Evolutionary conservation across 2,888 invertebrate genomes (phyloP), one percentile per base, ranked within the genome.

Genomic region (Apodemia zela): DNA sequence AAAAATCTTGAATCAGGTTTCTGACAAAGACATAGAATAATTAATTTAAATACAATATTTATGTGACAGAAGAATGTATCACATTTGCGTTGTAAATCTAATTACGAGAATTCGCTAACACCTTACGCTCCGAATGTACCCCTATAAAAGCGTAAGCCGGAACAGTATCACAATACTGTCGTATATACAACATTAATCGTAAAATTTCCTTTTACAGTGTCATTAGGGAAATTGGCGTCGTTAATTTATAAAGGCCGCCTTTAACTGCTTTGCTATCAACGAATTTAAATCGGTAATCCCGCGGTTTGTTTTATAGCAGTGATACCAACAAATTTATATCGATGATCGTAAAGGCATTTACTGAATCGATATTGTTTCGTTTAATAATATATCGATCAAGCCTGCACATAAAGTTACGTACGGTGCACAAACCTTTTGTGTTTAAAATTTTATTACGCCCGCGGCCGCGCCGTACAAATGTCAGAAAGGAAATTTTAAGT

Each of bases 181-280:
- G 49, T 66, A 62, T 62, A 62, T 77, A 80, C 81, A 79, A 79
- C 76, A 75, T 79, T 79, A 80, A 83, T 85, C 85, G 87, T 87
- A 84, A 89, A 89, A 80, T 85, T 89, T 83, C 82, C 88, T 85
- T 90, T 89, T 88, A 89, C 87, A 88, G 78, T 85, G 85, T 89
- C 88, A 90, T 91, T 89, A 90, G 87, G 88, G 84, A 89, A 89
- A 91, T 90, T 89, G 87, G 80, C 76, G 69, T 84, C 87, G 86
- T 89, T 89, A 87, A 89, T 89, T 88, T 88, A 85, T 86, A 87
- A 84, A 84, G 79, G 78, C 78, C 76, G 80, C 81, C 81, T 81
- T 82, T 84, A 83, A 87, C 82, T 82, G 86, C 80, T 81, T 74
- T 75, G 81, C 79, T 89, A 89, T 89, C 87, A 82, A 81, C 80